These are phyloP conservation scores for Deilephila elpenor DNA, from an alignment of 2,888 invertebrate species.

Conservation along the genomic window DNA sequence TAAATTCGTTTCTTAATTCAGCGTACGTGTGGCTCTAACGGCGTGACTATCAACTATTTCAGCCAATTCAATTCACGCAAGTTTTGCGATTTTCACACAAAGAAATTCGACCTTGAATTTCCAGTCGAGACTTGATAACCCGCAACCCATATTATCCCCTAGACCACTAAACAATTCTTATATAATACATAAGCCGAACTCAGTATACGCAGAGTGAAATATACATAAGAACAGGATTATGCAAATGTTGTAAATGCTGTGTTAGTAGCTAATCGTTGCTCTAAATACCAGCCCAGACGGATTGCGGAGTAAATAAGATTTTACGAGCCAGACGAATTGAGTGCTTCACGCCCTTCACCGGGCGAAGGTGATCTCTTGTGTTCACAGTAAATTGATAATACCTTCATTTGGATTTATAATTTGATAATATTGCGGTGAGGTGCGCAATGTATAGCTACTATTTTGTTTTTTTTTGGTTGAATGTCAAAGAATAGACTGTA, in stretches of 20 bases:
- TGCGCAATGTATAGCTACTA: no score
- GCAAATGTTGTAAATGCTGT: conserved; percentile 46
- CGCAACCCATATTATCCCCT: no score
- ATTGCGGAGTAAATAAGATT: conserved; percentile 51
- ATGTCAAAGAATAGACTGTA: no score
- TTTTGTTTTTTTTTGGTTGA: no score
- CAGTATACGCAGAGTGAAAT: conserved; percentile 42
- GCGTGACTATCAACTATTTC: no score
- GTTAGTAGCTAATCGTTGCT: conserved; percentile 38
- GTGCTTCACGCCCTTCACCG: conserved; percentile 28
- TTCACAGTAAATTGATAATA: neutral
- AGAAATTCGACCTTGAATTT: neutral
- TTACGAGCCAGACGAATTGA: conserved; percentile 44
- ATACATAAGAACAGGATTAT: conserved; percentile 48
- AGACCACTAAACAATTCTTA: neutral
- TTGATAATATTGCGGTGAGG: neutral
- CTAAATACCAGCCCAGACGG: conserved; percentile 48
- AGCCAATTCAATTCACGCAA: no score
- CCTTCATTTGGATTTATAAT: neutral
- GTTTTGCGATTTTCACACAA: neutral
- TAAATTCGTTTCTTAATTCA: no score
- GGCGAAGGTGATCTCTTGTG: conserved; percentile 29
- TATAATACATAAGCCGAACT: conserved; percentile 21
- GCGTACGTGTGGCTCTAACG: no score
- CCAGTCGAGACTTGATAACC: no score